A percentile compares a stretch with the other conserved stretches of the same genome.
These are phyloP conservation scores for Geothlypis trichas DNA, from an alignment of 2,113 vertebrate genomes.

Conservation along the genomic window DNA sequence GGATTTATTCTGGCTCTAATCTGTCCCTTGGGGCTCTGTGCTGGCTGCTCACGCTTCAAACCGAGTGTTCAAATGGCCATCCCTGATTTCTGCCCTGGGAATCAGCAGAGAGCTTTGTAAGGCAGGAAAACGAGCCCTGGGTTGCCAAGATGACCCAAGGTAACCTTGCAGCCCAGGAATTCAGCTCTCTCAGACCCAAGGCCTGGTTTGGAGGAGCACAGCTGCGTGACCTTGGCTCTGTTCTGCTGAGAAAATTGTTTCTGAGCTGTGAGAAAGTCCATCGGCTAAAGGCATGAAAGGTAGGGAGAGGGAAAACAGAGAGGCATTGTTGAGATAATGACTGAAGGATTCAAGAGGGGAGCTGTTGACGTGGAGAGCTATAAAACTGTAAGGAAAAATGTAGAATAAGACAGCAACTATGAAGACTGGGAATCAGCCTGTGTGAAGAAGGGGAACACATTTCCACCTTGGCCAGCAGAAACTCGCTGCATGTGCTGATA, in stretches of 20 bases:
- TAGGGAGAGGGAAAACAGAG: neutral
- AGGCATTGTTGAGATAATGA: neutral
- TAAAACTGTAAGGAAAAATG: neutral
- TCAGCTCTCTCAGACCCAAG: neutral
- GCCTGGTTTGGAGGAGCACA: slow-evolving; percentile 13
- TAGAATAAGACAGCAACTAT: neutral
- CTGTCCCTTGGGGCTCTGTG: neutral
- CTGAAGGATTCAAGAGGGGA: neutral
- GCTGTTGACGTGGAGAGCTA: neutral
- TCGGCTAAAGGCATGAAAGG: neutral
- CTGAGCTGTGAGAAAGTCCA: slow-evolving; percentile 34
- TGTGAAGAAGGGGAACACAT: neutral
- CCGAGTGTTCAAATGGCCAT: neutral
- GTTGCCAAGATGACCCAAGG: slow-evolving; percentile 38
- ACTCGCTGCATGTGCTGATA: neutral
- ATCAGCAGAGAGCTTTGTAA: neutral
- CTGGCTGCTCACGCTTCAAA: neutral
- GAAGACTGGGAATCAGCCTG: neutral
- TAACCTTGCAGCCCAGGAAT: slow-evolving; percentile 2
- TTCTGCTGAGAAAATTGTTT: slow-evolving; percentile 40
- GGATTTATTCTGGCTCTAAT: neutral
- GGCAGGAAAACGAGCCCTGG: neutral
- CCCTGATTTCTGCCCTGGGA: neutral
- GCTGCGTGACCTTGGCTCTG: slow-evolving; percentile 46
- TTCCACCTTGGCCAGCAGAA: neutral